A percentile compares a stretch with the other conserved stretches of the same genome.
phyloP scores from a whole-genome alignment of 2,797 vertebrate genomes.

The Stomatorhinus walkeri region DNA sequence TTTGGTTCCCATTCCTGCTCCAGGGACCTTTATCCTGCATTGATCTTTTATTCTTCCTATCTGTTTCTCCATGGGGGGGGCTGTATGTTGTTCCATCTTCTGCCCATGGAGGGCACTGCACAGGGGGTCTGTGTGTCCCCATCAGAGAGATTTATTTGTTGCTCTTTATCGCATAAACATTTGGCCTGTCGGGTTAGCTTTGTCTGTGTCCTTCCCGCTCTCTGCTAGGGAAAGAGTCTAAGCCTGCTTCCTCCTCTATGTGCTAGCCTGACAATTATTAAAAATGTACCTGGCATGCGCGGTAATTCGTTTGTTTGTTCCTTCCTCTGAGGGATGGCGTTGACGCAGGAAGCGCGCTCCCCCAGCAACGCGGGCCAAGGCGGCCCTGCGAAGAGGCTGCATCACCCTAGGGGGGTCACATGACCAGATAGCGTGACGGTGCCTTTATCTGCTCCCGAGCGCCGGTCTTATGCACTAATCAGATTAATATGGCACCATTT shows the following conservation, averaged over 20 bases:
- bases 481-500: slow-evolving; percentile 50
- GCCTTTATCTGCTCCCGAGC: slow-evolving; percentile 36
- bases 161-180: neutral
- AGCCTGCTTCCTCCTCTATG: neutral
- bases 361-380: neutral
- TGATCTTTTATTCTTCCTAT: neutral
- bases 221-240: neutral
- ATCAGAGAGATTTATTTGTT: neutral
- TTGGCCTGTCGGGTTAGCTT: neutral
- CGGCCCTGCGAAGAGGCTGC: neutral
- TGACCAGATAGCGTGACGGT: slow-evolving; percentile 31
- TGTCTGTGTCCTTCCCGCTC: neutral
- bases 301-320: neutral
- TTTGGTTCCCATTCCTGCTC: neutral
- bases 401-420: slow-evolving; percentile 23
- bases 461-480: slow-evolving; percentile 45
- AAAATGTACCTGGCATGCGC: too few relatives aligned
- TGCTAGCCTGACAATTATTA: neutral
- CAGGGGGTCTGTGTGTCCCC: neutral
- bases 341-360: neutral
- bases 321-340: neutral
- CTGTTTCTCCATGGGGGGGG: neutral
- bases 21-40: neutral
- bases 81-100: neutral
- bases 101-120: neutral